Percentiles rank a stretch among this genome's conserved stretches.
Evolutionary conservation across 1,140 invertebrate genomes (phyloP).

Genomic region (Riptortus pedestris): DNA sequence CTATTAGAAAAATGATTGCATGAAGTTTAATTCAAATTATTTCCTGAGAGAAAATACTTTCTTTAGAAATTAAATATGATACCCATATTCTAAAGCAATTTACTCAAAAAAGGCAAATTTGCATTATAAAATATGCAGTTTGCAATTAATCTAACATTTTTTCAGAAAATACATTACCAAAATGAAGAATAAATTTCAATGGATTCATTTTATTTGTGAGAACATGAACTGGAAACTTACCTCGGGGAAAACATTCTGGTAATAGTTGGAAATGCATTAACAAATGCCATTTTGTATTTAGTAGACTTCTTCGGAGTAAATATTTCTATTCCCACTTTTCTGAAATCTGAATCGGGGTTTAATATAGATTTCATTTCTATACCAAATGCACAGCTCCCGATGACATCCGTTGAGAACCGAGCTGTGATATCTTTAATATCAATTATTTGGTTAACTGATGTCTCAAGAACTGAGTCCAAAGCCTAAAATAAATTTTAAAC

Average conservation of each 20-base stretch:
- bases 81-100: too few species aligned
- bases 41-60: too few species aligned
- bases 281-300: not conserved
- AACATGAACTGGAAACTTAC: not conserved
- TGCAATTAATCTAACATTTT: too few species aligned
- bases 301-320: constrained; percentile 12
- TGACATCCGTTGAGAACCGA: constrained; percentile 51
- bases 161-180: too few species aligned
- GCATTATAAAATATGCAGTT: too few species aligned
- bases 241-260: not conserved
- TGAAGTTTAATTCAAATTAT: too few species aligned
- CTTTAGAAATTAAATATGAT: too few species aligned
- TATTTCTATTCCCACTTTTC: constrained; percentile 15
- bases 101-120: too few species aligned
- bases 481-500: too few species aligned
- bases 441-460: not conserved
- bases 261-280: not conserved
- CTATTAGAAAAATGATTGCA: too few species aligned
- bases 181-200: too few species aligned
- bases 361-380: constrained; percentile 47
- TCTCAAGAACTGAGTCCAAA: not conserved
- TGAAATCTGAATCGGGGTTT: constrained; percentile 36
- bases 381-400: constrained; percentile 51
- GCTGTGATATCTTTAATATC: constrained; percentile 43
- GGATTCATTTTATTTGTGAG: too few species aligned